Base-by-base conservation (phyloP, 2,797 vertebrate species). In the Hemibagrus guttatus region DNA sequence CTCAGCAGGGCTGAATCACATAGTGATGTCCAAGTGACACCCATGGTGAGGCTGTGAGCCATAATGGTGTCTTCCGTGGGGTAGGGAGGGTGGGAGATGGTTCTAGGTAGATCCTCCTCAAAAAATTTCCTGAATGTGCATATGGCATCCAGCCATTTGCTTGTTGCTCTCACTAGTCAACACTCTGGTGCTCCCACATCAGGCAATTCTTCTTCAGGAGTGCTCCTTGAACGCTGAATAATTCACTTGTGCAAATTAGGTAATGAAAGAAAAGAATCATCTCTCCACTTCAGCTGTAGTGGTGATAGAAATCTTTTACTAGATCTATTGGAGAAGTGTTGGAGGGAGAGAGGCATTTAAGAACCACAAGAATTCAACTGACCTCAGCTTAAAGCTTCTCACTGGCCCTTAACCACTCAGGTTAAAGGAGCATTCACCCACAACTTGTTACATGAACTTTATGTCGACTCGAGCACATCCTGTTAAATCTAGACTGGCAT, bases 221-320 rank as follows among this genome's bases (percentile, higher is more conserved):
- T 16, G 28, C 16, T 35, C 8, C 59, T 61, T 61, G 59, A 9
- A 35, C 16, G 16, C 2, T 8, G 16, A 82, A 49, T 49, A 49
- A 49, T 46, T 4, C 46, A 46, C 46, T 46, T 46, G 81, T 86
- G 88, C 90, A 90, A 91, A 92, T 87, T 91, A 88, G 91, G 91
- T 91, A 91, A 93, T 83, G 84, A 86, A 87, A 74, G 63, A 56
- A 86, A 71, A 49, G 21, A 81, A 26, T 49, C 26, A 31, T 23
- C 31, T 79, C 31, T 54, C 59, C 56, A 69, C 66, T 52, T 72
- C 46, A 19, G 49, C 80, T 78, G 79, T 81, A 35, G 21, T 54
- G 64, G 56, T 85, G 81, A 90, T 88, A 56, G 89, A 89, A 68
- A 87, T 46, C 74, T 84, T 88, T 89, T 68, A 76, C 84, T 68